Conservation (phyloP, 2,888 invertebrate species). For the Hypercompe scribonia region DNA sequence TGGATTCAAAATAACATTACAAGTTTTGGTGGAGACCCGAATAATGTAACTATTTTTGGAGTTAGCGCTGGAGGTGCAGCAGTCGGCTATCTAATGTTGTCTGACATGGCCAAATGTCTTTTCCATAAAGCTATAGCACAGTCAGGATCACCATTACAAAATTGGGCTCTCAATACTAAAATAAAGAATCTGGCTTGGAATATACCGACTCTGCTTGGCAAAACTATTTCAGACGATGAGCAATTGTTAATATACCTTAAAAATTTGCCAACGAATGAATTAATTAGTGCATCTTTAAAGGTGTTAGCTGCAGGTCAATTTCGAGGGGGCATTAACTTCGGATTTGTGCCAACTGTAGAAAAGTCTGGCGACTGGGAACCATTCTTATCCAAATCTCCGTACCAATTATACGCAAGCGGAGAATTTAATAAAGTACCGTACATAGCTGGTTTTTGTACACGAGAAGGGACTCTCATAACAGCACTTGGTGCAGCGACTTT, state of each 20-base stretch:
- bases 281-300: slow-evolving; percentile 67
- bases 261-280: slow-evolving; percentile 63
- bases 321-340: slow-evolving; percentile 77
- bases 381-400: slow-evolving; percentile 76
- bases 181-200: slow-evolving; percentile 64
- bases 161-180: slow-evolving; percentile 78
- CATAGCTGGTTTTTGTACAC: slow-evolving; percentile 80
- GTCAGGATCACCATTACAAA: slow-evolving; percentile 82
- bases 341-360: slow-evolving; percentile 82
- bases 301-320: slow-evolving; percentile 55
- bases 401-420: slow-evolving; percentile 71
- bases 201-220: slow-evolving; percentile 66
- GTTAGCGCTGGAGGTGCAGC: slow-evolving; percentile 84
- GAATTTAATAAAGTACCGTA: slow-evolving; percentile 81
- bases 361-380: slow-evolving; percentile 74
- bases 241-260: slow-evolving; percentile 70
- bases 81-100: slow-evolving; percentile 77
- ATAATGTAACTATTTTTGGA: slow-evolving; percentile 84
- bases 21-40: slow-evolving; percentile 80
- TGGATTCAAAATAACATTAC: slow-evolving; percentile 83
- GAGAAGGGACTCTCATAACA: slow-evolving; percentile 78
- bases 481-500: slow-evolving; percentile 45
- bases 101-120: slow-evolving; percentile 78
- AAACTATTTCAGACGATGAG: slow-evolving; percentile 54
- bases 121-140: slow-evolving; percentile 85